Evolutionary conservation across 2,113 vertebrate genomes (phyloP).

Genomic region (Vulpes lagopus): DNA sequence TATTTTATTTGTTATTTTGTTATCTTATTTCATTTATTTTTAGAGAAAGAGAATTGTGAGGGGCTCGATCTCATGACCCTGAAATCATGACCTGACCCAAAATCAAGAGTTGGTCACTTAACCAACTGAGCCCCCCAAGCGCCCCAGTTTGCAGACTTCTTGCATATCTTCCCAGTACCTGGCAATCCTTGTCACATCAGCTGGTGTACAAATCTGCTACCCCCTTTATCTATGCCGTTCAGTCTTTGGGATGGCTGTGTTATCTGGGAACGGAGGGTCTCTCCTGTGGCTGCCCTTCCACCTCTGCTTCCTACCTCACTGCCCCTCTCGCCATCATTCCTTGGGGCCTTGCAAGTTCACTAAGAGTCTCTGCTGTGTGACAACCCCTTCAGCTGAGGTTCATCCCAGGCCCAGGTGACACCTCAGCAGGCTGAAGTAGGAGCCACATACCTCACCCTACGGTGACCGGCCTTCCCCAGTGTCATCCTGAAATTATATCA

Average conservation of each 20-base stretch:
- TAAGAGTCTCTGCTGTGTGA: rapidly evolving
- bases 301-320: not conserved
- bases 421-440: not conserved
- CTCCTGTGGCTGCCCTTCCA: not conserved
- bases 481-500: too few species aligned
- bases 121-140: not conserved
- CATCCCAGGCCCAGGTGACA: not conserved
- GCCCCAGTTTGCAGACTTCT: rapidly evolving
- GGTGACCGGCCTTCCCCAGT: not conserved
- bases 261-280: not conserved
- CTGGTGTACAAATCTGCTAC: not conserved
- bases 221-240: rapidly evolving
- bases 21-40: too few species aligned
- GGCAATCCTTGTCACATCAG: rapidly evolving
- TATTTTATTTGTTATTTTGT: not conserved
- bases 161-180: rapidly evolving
- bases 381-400: not conserved
- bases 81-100: not conserved
- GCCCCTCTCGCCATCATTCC: not conserved
- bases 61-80: not conserved
- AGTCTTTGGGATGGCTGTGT: rapidly evolving
- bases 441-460: not conserved
- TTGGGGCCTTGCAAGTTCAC: not conserved
- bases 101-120: not conserved
- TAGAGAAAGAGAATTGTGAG: not conserved